Evolutionary conservation across 2,888 invertebrate genomes (phyloP), one percentile per base, ranked within the genome.

Genomic region (Pseudococcus jackbeardsleyi): DNA sequence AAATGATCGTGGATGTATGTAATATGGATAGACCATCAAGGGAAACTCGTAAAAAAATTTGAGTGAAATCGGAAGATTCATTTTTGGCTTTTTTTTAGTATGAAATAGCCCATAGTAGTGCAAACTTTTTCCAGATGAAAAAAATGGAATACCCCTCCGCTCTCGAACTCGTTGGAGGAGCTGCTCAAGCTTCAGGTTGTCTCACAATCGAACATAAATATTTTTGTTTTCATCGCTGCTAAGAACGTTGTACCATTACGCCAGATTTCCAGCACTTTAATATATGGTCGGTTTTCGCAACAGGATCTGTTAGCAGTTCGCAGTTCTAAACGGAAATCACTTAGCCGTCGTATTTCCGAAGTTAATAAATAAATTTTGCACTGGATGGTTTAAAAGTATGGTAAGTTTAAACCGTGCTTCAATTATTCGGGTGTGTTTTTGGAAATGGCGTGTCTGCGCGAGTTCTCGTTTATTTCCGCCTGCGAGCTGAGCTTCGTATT

Each of bases 321-420:
- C n/a, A 79, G 79, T n/a, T 79, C 19, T n/a, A 42, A 79, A 79
- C 79, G 79, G 79, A 79, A 79, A 79, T 79, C 79, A 79, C 79
- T 79, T 79, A 79, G 79, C 79, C 79, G 42, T 8, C 42, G 42
- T 42, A 33, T 79, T 79, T 79, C 79, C 79, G 79, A 79, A 79
- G 79, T 79, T 79, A 46, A 79, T 79, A 79, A 79, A 79, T 79
- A 79, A 79, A 79, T 79, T 79, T 79, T 79, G 59, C 59, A 79
- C 42, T 77, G 39, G 77, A 33, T 77, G 42, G 42, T 79, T 79
- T 33, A 79, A 79, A 79, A 79, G 79, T 72, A 72, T 15, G 46
- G n/a, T 39, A 42, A 79, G 42, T 79, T 72, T 72, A 46, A 42
- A 79, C 79, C 26, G 79, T 79, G 42, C 22, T 79, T 79, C 79